A percentile compares a stretch with the other conserved stretches of the same genome.
phyloP scores from a whole-genome alignment of 2,888 invertebrate genomes.

The Oscheius sp. region DNA sequence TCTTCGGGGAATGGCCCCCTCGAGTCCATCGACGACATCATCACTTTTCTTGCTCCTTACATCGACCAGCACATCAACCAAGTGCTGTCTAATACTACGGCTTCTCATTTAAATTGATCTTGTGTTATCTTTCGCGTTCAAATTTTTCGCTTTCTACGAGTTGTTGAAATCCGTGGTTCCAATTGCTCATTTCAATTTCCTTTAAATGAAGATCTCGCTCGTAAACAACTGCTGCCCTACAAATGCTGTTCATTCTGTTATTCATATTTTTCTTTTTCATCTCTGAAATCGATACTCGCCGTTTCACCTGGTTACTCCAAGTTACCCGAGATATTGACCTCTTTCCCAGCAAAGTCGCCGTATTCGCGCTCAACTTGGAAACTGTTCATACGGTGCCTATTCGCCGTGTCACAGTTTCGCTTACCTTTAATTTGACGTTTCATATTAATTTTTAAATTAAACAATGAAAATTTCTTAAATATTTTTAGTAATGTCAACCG shows the following conservation, averaged over 20 bases:
- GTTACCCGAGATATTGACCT: neutral
- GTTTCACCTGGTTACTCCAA: neutral
- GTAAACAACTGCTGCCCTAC: no score
- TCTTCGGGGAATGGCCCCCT: neutral
- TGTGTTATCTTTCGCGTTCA: no score
- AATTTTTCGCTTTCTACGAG: neutral
- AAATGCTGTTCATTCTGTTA: no score
- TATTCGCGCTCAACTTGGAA: slow-evolving; percentile 4
- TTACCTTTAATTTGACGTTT: slow-evolving; percentile 21
- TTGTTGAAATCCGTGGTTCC: neutral
- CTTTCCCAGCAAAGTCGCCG: neutral
- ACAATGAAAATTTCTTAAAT: neutral
- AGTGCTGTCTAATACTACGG: neutral
- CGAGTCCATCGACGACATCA: neutral
- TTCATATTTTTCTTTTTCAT: no score
- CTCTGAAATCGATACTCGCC: no score
- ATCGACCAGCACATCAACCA: slow-evolving; percentile 5
- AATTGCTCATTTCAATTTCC: no score
- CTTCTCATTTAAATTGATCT: neutral
- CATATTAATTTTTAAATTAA: neutral
- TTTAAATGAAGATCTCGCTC: no score
- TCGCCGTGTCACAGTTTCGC: neutral
- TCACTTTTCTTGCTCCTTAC: neutral
- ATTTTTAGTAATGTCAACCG: slow-evolving; percentile 14
- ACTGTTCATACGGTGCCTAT: no score